These are phyloP conservation scores for Trissonchulus latispiculum DNA, from an alignment of 2,888 invertebrate genomes.

Conservation along the genomic window DNA sequence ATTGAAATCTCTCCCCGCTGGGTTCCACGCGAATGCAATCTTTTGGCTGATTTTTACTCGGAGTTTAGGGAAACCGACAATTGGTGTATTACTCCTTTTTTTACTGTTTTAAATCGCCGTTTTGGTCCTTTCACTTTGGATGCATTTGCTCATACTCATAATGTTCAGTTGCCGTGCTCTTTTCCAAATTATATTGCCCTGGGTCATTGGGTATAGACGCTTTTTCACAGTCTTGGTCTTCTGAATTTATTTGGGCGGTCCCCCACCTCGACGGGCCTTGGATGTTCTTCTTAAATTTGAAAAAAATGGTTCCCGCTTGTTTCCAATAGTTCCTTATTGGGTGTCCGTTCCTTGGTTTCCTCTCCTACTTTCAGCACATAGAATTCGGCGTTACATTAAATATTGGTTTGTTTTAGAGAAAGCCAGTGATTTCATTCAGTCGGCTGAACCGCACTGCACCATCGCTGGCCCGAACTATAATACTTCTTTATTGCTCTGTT, in stretches of 20 bases:
- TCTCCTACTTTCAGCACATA: background rate
- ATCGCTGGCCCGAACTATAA: background rate
- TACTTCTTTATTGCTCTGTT: background rate
- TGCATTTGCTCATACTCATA: background rate
- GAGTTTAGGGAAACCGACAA: background rate
- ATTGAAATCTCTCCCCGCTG: background rate
- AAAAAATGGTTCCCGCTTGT: background rate
- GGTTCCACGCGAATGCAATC: background rate
- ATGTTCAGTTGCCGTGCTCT: background rate
- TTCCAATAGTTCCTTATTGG: background rate
- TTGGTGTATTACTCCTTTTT: constrained; percentile 3
- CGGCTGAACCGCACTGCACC: background rate
- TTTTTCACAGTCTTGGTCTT: background rate
- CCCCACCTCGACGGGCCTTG: background rate
- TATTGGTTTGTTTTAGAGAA: background rate
- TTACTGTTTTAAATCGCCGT: background rate
- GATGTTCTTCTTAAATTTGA: background rate
- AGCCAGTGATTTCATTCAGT: background rate
- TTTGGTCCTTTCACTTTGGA: constrained; percentile 5
- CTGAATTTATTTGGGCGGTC: background rate
- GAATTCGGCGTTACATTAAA: background rate
- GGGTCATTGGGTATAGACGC: background rate
- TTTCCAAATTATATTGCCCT: background rate
- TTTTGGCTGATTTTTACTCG: background rate
- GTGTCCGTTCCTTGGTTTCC: background rate